Evolutionary conservation across 2,113 vertebrate species (phyloP).

Genomic region (Hyperopisus bebe): DNA sequence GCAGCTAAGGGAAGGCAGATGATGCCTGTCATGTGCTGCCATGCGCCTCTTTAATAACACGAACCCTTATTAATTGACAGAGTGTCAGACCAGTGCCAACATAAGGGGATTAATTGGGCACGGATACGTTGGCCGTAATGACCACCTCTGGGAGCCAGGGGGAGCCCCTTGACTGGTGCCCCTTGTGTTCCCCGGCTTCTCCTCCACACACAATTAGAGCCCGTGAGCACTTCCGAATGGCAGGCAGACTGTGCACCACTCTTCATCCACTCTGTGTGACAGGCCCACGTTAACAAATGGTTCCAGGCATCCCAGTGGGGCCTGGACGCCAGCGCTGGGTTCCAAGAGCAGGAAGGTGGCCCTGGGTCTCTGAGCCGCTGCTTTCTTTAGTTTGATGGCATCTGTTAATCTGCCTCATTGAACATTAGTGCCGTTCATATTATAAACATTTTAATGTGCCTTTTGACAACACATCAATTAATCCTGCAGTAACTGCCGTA

Average conservation of each 20-base stretch:
- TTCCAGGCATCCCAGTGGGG: not conserved
- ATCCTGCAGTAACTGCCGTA: not conserved
- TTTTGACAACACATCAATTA: not conserved
- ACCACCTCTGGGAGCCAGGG: conserved; percentile 15
- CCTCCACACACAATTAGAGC: conserved; percentile 17
- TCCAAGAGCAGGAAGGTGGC: not conserved
- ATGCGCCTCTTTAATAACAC: conserved; percentile 14
- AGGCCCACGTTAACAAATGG: not conserved
- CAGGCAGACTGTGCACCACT: not conserved
- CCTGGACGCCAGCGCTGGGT: not conserved
- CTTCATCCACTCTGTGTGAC: not conserved
- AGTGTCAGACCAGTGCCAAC: conserved; percentile 22
- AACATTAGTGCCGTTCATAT: not conserved
- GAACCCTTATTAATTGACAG: conserved; percentile 25
- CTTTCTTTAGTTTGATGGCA: not conserved
- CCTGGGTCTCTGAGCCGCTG: not conserved
- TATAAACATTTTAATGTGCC: not conserved
- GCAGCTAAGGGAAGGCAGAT: not conserved
- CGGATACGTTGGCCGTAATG: conserved; percentile 16
- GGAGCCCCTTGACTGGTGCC: conserved; percentile 19
- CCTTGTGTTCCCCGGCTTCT: conserved; percentile 10
- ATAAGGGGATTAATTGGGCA: conserved; percentile 20
- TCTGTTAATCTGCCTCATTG: not conserved
- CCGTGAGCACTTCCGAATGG: not conserved
- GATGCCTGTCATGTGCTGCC: not conserved